Percentiles rank a stretch among this genome's conserved stretches.
Conservation (phyloP, 2,113 vertebrate genomes). For the Cyanoramphus novaezelandiae region DNA sequence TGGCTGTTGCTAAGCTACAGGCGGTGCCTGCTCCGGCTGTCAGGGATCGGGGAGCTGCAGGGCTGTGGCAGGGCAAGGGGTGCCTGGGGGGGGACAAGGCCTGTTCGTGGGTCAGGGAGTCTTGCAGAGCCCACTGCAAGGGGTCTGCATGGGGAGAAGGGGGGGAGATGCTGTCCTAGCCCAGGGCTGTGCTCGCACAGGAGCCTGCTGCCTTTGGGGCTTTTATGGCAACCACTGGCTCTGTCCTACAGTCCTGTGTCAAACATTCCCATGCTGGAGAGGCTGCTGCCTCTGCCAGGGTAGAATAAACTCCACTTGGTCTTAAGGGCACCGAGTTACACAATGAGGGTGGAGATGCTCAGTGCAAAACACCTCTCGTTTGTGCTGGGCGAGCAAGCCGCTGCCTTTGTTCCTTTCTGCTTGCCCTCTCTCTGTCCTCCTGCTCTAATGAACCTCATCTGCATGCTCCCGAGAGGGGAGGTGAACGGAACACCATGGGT, state of each 20-base stretch:
- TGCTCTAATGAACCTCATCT: conserved; percentile 11
- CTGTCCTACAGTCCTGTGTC: background rate
- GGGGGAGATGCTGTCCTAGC: rapidly evolving
- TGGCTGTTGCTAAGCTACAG: conserved; percentile 68
- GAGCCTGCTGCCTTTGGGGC: rapidly evolving
- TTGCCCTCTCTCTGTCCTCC: background rate
- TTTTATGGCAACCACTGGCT: background rate
- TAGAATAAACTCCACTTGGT: background rate
- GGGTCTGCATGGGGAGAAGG: background rate
- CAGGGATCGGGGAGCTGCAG: background rate
- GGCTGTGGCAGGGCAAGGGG: background rate
- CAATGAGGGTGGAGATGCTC: background rate
- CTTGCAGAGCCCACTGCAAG: background rate
- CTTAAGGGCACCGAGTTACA: background rate
- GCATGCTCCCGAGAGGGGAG: background rate
- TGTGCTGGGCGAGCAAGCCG: background rate
- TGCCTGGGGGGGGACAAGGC: rapidly evolving
- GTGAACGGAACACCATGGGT: background rate
- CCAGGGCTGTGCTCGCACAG: background rate
- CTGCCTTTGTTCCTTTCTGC: background rate
- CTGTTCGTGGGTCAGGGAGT: background rate
- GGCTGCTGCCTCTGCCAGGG: background rate
- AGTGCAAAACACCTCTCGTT: background rate
- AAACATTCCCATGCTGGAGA: background rate
- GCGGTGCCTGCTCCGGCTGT: background rate